Conservation (phyloP, 1,140 invertebrate genomes). For the Chrysoperla carnea region DNA sequence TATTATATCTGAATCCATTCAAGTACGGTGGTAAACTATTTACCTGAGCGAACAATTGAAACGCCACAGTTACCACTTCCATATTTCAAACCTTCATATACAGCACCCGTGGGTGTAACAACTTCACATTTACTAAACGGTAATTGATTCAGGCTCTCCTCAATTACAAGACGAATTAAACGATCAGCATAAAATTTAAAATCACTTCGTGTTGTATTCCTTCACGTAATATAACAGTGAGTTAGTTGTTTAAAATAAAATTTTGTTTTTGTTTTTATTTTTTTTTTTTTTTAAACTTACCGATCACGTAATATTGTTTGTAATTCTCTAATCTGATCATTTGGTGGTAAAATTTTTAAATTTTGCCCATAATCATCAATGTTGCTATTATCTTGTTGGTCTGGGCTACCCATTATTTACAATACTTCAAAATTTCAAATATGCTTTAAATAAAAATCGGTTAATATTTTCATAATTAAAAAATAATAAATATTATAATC, state of each 20-base stretch:
- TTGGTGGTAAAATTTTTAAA: conserved; percentile 62
- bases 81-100: conserved; percentile 84
- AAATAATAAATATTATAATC: neutral
- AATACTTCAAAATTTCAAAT: conserved; percentile 3
- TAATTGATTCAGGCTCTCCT: conserved; percentile 94
- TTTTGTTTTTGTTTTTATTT: neutral
- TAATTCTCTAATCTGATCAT: conserved; percentile 81
- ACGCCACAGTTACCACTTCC: conserved; percentile 96
- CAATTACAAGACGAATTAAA: conserved; percentile 86
- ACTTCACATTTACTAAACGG: conserved; percentile 81
- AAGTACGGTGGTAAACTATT: no score
- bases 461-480: conserved; percentile 1
- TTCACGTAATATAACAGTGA: conserved; percentile 26
- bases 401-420: conserved; percentile 13
- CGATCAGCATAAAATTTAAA: conserved; percentile 98
- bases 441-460: conserved; percentile 4
- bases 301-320: conserved; percentile 91
- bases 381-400: conserved; percentile 10
- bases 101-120: conserved; percentile 78
- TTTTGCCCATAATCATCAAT: conserved; percentile 51
- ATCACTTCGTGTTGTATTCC: conserved; percentile 83
- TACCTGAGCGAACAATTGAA: conserved; percentile 68
- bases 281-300: conserved; percentile 32
- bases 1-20: conserved; percentile 4
- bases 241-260: neutral